These are phyloP conservation scores for Hartigia nigra DNA, from an alignment of 2,888 invertebrate species.

Conservation along the genomic window DNA sequence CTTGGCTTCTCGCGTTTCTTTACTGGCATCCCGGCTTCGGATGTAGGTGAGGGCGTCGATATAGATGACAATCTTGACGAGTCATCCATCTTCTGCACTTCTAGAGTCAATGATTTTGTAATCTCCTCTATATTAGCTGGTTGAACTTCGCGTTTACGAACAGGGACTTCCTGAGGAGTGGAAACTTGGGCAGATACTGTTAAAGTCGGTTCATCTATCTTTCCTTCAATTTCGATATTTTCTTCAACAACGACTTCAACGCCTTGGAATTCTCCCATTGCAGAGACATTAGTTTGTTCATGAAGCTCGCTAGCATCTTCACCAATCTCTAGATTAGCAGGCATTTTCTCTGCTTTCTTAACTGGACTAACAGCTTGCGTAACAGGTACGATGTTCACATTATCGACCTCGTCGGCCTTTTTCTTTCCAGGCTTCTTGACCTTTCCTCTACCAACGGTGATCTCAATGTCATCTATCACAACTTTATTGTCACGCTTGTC, in stretches of 20 bases:
- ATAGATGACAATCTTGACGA: constrained; percentile 33
- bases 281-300: constrained; percentile 28
- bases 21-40: constrained; percentile 51
- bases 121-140: constrained; percentile 30
- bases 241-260: constrained; percentile 46
- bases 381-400: constrained; percentile 14
- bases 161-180: background rate
- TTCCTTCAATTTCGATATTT: constrained; percentile 34
- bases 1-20: constrained; percentile 63
- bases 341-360: constrained; percentile 5
- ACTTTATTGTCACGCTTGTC: constrained; percentile 43
- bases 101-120: constrained; percentile 35
- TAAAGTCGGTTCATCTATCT: constrained; percentile 23
- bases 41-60: constrained; percentile 41
- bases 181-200: constrained; percentile 20
- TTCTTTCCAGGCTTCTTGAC: constrained; percentile 35
- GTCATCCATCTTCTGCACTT: constrained; percentile 46
- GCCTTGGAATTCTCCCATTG: constrained; percentile 41
- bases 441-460: constrained; percentile 27
- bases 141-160: constrained; percentile 3
- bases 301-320: constrained; percentile 23
- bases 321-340: constrained; percentile 10
- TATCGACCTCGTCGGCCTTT: constrained; percentile 27
- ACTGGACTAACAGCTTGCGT: constrained; percentile 5
- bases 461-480: constrained; percentile 28